phyloP scores from a whole-genome alignment of 2,113 vertebrate species.

The Rhombomys opimus region DNA sequence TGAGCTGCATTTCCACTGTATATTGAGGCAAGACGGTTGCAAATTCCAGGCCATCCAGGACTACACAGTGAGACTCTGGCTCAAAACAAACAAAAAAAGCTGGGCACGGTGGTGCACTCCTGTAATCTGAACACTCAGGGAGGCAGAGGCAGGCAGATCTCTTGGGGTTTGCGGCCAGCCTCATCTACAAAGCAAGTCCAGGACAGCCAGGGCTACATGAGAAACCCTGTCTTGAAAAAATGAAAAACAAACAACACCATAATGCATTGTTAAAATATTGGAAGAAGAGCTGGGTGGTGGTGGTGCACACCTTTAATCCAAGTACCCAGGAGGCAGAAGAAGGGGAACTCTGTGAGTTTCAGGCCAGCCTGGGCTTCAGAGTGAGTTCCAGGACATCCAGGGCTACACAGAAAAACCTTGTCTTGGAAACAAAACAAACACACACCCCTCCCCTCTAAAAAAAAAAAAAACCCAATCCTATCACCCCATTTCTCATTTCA shows the following conservation, averaged over 20 bases:
- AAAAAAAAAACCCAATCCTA: background rate
- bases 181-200: too few species aligned
- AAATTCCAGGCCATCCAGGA: background rate
- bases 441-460: background rate
- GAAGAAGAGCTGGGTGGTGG: background rate
- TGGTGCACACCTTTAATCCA: background rate
- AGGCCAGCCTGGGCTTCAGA: background rate
- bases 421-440: background rate
- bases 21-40: background rate
- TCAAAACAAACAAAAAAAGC: background rate
- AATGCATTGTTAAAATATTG: background rate
- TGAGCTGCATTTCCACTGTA: slow-evolving; percentile 29
- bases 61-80: background rate
- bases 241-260: background rate
- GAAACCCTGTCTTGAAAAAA: too few species aligned
- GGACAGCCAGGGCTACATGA: too few species aligned
- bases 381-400: background rate
- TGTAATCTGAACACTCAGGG: too few species aligned
- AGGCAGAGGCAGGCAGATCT: too few species aligned
- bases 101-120: too few species aligned
- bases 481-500: background rate
- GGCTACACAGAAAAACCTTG: background rate
- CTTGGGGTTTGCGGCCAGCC: too few species aligned
- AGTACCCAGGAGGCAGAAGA: background rate
- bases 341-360: background rate